Evolutionary conservation across 2,888 invertebrate genomes (phyloP).

Genomic region (Pyrochroa serraticornis): DNA sequence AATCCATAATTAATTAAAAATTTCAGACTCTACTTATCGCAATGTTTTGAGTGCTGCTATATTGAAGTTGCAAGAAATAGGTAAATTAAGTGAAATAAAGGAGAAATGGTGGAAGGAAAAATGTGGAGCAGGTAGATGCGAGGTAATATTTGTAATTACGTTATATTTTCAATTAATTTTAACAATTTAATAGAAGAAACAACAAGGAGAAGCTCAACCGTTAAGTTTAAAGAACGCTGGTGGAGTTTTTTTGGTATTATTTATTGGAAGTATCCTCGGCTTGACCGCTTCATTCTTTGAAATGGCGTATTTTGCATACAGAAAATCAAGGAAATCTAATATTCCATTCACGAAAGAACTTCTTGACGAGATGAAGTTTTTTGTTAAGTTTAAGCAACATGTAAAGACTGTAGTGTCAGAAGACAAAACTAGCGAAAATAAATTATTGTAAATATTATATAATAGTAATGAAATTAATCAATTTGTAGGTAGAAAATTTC

Average conservation of each 20-base stretch:
- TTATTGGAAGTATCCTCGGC: slow-evolving; percentile 69
- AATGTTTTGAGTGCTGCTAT: slow-evolving; percentile 81
- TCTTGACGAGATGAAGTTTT: too few relatives aligned
- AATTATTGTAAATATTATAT: too few relatives aligned
- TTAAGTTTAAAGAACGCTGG: slow-evolving; percentile 81
- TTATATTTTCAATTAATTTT: background rate
- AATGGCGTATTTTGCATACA: slow-evolving; percentile 52
- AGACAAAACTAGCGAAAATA: too few relatives aligned
- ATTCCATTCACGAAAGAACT: too few relatives aligned
- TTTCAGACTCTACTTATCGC: slow-evolving; percentile 72
- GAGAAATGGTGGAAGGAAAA: slow-evolving; percentile 91
- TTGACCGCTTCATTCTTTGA: slow-evolving; percentile 73
- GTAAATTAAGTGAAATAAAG: slow-evolving; percentile 77
- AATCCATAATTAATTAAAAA: background rate
- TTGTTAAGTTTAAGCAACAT: too few relatives aligned
- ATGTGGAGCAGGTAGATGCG: slow-evolving; percentile 75
- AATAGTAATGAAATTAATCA: too few relatives aligned
- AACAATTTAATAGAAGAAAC: slow-evolving; percentile 46
- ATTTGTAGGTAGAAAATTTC: too few relatives aligned
- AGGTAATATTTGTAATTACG: slow-evolving; percentile 57
- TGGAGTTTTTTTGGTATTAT: slow-evolving; percentile 81
- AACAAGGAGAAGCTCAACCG: slow-evolving; percentile 62
- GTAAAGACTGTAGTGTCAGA: too few relatives aligned
- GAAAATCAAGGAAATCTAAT: too few relatives aligned
- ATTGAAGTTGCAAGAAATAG: slow-evolving; percentile 83